Evolutionary conservation across 2,113 vertebrate species (phyloP).

Genomic region (Nannospalax galili): DNA sequence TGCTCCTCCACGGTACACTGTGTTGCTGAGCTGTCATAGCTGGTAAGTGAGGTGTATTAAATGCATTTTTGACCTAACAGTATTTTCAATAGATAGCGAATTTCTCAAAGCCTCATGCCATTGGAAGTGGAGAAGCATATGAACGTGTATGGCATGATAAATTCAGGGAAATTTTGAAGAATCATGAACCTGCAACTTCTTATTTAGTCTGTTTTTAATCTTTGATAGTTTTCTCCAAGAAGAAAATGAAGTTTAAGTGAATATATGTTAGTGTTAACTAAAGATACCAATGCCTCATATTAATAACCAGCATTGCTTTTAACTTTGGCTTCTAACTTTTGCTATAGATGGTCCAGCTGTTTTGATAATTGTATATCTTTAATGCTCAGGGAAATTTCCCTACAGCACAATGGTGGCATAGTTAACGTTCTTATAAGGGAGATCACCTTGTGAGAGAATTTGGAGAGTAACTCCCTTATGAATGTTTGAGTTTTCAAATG

Average conservation of each 20-base stretch:
- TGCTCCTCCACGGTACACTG: neutral
- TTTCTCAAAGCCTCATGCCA: neutral
- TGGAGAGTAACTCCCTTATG: neutral
- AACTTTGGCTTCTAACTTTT: conserved; percentile 34
- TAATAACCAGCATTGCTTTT: neutral
- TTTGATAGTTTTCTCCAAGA: neutral
- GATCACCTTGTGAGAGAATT: neutral
- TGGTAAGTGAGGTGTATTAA: neutral
- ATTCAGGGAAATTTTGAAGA: neutral
- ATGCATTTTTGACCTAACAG: neutral
- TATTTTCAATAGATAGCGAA: neutral
- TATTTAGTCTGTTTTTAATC: neutral
- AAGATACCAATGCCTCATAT: conserved; percentile 8
- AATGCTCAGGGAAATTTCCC: neutral
- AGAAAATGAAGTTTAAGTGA: neutral
- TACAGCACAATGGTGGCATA: neutral
- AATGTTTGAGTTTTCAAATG: conserved; percentile 18
- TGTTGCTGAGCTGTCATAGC: neutral
- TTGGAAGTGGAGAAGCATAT: neutral
- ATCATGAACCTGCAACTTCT: neutral
- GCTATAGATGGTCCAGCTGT: neutral
- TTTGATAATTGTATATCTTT: neutral
- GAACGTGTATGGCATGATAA: neutral
- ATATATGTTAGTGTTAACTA: neutral
- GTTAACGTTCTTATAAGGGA: neutral